These are phyloP conservation scores for Frankliniella intonsa DNA, from an alignment of 2,888 invertebrate species.

Conservation along the genomic window DNA sequence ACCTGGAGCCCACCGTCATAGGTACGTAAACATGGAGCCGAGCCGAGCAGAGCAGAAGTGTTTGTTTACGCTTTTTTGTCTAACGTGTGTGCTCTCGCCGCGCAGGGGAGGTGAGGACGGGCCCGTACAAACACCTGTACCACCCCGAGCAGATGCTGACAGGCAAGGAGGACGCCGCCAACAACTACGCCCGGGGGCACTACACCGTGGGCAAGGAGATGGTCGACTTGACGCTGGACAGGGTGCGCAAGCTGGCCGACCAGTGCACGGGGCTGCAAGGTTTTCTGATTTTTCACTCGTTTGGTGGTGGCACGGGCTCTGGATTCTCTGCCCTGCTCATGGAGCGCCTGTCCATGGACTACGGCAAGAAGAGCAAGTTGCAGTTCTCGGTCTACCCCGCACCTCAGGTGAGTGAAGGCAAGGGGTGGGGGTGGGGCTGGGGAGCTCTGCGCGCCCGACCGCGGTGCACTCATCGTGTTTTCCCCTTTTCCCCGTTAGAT, in stretches of 20 bases:
- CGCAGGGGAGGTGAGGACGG: constrained; percentile 48
- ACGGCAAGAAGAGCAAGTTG: constrained; percentile 61
- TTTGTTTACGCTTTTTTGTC: not conserved
- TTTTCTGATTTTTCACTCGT: constrained; percentile 61
- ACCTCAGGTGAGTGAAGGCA: constrained; percentile 48
- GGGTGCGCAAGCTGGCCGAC: constrained; percentile 54
- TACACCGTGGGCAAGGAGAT: constrained; percentile 62
- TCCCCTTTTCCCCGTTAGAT: constrained; percentile 30
- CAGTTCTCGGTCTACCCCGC: constrained; percentile 65
- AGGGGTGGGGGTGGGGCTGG: not conserved
- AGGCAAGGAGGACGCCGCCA: constrained; percentile 65
- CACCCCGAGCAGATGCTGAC: constrained; percentile 65
- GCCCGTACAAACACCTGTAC: constrained; percentile 57
- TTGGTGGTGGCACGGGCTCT: constrained; percentile 59
- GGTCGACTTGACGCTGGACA: constrained; percentile 53
- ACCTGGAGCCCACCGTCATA: constrained; percentile 86
- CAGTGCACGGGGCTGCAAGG: constrained; percentile 57
- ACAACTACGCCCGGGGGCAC: constrained; percentile 64
- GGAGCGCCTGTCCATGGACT: constrained; percentile 62
- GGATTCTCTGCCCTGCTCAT: constrained; percentile 63
- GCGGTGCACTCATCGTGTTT: not conserved
- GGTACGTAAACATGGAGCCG: not conserved
- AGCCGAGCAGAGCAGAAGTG: not conserved
- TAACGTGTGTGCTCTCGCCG: not conserved
- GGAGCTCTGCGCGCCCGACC: too few species aligned